Evolutionary conservation across 35 echinoderm and acorn worm species (phyloP).

Genomic region (Eucidaris tribuloides): DNA sequence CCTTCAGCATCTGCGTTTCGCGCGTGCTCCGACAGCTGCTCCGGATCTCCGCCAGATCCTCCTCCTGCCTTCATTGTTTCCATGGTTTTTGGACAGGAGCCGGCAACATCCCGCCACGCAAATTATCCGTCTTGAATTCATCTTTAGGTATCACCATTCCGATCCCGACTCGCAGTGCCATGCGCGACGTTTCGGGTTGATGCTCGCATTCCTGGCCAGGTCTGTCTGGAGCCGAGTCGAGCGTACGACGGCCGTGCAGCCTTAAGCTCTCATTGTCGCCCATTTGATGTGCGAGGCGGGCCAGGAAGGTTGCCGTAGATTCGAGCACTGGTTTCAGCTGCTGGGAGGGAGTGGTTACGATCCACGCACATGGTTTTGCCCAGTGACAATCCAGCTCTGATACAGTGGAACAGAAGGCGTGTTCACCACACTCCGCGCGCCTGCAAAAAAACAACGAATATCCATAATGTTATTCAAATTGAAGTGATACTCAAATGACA

Average conservation of each 20-base stretch:
- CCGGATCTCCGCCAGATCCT: conserved; percentile 70
- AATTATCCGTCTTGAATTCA: conserved; percentile 88
- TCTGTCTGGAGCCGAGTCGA: conserved; percentile 67
- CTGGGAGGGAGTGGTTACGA: conserved; percentile 66
- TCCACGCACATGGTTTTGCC: conserved; percentile 87
- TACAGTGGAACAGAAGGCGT: conserved; percentile 95
- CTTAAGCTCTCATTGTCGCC: conserved; percentile 87
- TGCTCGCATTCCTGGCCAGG: conserved; percentile 89
- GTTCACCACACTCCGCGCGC: no score
- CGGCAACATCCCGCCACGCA: conserved; percentile 79
- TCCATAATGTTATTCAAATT: no score
- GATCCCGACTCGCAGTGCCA: conserved; percentile 72
- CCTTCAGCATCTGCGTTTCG: conserved; percentile 93
- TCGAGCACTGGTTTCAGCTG: conserved; percentile 92
- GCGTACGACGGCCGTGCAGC: conserved; percentile 73
- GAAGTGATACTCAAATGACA: no score
- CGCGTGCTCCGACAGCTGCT: conserved; percentile 60
- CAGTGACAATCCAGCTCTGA: conserved; percentile 77
- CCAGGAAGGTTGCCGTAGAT: conserved; percentile 75
- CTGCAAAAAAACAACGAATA: no score
- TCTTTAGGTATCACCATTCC: conserved; percentile 98
- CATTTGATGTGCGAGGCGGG: conserved; percentile 82
- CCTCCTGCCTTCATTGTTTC: conserved; percentile 47
- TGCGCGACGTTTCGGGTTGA: conserved; percentile 85
- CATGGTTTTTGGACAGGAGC: conserved; percentile 70